These are phyloP conservation scores for Hirtodrosophila trivittata DNA, from an alignment of 2,888 invertebrate species.

Conservation along the genomic window DNA sequence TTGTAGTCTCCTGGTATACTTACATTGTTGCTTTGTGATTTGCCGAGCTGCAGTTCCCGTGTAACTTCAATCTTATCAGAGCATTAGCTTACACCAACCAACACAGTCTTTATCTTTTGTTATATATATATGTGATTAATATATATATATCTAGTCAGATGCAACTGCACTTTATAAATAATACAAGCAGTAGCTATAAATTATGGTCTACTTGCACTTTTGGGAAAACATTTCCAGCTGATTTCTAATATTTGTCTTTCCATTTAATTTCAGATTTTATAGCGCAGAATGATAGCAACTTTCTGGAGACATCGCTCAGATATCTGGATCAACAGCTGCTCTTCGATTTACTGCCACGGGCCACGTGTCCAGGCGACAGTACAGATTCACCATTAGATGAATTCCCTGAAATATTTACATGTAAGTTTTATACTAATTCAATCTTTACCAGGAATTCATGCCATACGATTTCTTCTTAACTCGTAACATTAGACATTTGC, in stretches of 20 bases:
- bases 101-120: conserved; percentile 26
- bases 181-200: no score
- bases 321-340: conserved; percentile 75
- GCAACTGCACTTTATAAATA: no score
- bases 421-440: no score
- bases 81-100: conserved; percentile 9
- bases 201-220: no score
- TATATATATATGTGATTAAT: background rate
- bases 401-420: conserved; percentile 79
- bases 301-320: conserved; percentile 67
- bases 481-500: no score
- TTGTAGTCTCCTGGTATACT: no score
- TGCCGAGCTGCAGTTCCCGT: background rate
- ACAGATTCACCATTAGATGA: conserved; percentile 71
- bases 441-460: no score
- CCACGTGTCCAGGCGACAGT: conserved; percentile 57
- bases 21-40: conserved; percentile 12
- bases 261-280: background rate
- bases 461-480: no score
- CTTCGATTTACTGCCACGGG: conserved; percentile 67
- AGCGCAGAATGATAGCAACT: conserved; percentile 65
- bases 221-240: no score
- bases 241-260: no score
- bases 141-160: no score
- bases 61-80: conserved; percentile 22